Evolutionary conservation across 2,113 vertebrate genomes (phyloP).

Genomic region (Chaetura pelagica): DNA sequence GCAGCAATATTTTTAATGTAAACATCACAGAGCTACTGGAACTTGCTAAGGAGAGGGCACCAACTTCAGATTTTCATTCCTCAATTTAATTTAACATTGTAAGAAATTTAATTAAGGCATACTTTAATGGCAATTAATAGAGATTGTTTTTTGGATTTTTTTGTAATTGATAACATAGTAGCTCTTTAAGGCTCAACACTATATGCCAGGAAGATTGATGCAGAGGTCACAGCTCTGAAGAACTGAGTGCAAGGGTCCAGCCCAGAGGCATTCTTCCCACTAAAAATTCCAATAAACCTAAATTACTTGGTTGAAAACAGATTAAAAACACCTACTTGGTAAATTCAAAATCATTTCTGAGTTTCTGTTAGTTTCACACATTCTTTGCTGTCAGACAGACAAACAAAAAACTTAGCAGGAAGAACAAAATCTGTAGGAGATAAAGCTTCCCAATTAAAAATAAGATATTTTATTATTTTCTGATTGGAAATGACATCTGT

Average conservation of each 20-base stretch:
- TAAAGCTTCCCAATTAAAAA: not conserved
- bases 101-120: not conserved
- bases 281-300: not conserved
- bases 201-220: not conserved
- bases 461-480: not conserved
- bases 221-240: not conserved
- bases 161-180: not conserved
- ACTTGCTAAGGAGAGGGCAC: not conserved
- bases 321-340: not conserved
- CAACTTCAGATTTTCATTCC: not conserved
- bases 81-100: not conserved
- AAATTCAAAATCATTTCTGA: not conserved
- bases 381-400: not conserved
- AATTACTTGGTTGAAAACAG: not conserved
- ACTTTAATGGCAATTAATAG: not conserved
- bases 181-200: not conserved
- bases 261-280: not conserved
- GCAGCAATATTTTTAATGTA: not conserved
- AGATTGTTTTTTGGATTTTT: not conserved
- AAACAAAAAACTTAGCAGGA: not conserved
- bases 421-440: not conserved
- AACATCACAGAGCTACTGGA: not conserved
- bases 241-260: not conserved
- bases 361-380: not conserved
- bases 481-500: not conserved